Evolutionary conservation across 1,140 invertebrate genomes (phyloP), one percentile per base, ranked within the genome.

Genomic region (Rhagoletis zephyria): DNA sequence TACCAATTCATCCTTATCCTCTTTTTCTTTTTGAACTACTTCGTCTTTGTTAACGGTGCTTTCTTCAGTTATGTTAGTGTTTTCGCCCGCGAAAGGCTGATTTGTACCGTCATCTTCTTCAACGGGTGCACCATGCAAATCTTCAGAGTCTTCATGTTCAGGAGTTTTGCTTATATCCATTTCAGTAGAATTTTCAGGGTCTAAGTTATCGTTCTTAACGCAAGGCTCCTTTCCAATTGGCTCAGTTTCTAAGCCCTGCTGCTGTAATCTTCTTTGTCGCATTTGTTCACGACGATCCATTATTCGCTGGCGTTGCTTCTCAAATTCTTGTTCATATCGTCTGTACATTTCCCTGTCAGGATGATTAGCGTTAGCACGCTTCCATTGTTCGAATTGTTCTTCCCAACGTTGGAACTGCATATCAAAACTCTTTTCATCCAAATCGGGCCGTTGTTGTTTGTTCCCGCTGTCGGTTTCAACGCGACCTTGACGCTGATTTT

Each of bases 321-420:
- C 96, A 95, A 97, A 97, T 90, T 96, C 97, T 59, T 96, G 95
- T 93, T 97, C 96, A 93, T 97, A 97, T 88, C 97, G 95, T 88
- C 95, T 94, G 90, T 97, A 97, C 88, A 97, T 96, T 93, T 95
- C 95, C 93, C 96, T 97, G 90, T 97, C 96, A 16, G 97, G 97
- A 94, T 97, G 97, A 93, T 96, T 96, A 40, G 95, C 95, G 94
- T 97, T 97, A 90, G 97, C 96, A 88, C 95, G 94, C 92, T 96
- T 97, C 97, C 97, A 97, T 89, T 96, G 96, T 89, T 96, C 95
- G 91, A 97, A 97, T 90, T 97, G 95, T 88, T 96, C 95, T 93
- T 97, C 97, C 97, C 97, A 97, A 90, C 96, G 95, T 90, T 95
- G 95, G 90, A 97, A 97, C 90, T 97, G 95, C 87, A 95, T 95